phyloP scores from a whole-genome alignment of 2,797 vertebrate species.

The Uromys caudimaculatus region DNA sequence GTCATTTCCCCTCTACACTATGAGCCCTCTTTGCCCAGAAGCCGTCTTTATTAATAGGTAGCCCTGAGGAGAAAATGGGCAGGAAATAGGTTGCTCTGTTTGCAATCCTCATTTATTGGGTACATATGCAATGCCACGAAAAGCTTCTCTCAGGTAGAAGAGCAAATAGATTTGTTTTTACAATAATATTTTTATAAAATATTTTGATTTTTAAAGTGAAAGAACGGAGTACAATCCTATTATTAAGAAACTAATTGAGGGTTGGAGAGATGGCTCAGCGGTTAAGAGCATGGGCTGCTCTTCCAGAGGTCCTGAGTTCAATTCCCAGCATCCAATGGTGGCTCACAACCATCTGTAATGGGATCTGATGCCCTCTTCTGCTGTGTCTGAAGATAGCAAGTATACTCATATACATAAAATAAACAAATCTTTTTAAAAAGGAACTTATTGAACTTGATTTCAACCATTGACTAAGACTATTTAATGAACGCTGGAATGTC shows the following conservation, averaged over 20 bases:
- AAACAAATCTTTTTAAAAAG: not conserved
- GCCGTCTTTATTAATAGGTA: not conserved
- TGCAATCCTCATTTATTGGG: not conserved
- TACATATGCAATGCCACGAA: not conserved
- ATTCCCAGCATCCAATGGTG: not conserved
- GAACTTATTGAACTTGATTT: slow-evolving; percentile 3
- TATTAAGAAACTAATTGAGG: not conserved
- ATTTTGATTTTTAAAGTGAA: slow-evolving; percentile 3
- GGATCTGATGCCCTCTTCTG: not conserved
- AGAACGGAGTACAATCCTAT: not conserved
- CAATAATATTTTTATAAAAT: slow-evolving; percentile 18
- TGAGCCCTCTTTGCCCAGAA: not conserved
- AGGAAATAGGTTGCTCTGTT: not conserved
- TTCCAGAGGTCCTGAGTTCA: not conserved
- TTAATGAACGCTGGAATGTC: not conserved
- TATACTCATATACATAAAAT: too few relatives aligned
- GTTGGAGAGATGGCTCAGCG: not conserved
- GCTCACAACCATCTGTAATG: not conserved
- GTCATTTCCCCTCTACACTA: not conserved
- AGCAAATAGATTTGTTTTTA: not conserved
- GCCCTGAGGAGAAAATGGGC: not conserved
- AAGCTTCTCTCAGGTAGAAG: not conserved
- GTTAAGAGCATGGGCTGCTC: not conserved
- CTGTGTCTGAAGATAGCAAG: too few relatives aligned
- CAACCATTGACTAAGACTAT: slow-evolving; percentile 5